Percentiles rank a stretch among this genome's conserved stretches.
Evolutionary conservation across 2,113 vertebrate genomes (phyloP).

Genomic region (Chaenogobius annularis): DNA sequence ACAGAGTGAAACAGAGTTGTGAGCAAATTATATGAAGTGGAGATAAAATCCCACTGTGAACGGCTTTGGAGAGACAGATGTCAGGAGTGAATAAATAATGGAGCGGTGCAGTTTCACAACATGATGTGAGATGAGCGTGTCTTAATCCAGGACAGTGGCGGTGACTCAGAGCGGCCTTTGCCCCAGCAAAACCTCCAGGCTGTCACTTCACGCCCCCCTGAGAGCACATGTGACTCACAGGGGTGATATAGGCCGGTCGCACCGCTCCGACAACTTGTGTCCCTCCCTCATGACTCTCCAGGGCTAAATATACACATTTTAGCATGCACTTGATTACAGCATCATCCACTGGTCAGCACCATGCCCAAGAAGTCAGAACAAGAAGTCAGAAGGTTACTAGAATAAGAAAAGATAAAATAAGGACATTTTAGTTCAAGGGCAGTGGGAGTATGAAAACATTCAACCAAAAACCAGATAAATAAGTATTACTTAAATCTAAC

Average conservation of each 20-base stretch:
- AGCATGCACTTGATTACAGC: slow-evolving; percentile 43
- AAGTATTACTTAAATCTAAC: no score
- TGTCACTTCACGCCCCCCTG: slow-evolving; percentile 58
- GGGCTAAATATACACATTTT: slow-evolving; percentile 60
- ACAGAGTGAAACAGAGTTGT: slow-evolving; percentile 25
- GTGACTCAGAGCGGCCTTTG: slow-evolving; percentile 60
- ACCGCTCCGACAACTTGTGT: slow-evolving; percentile 57
- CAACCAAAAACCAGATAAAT: no score
- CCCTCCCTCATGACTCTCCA: slow-evolving; percentile 62
- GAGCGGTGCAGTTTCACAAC: slow-evolving; percentile 62
- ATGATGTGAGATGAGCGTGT: slow-evolving; percentile 49
- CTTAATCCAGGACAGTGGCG: slow-evolving; percentile 49
- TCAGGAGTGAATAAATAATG: slow-evolving; percentile 61
- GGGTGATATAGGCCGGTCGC: slow-evolving; percentile 58
- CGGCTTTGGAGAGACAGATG: slow-evolving; percentile 52
- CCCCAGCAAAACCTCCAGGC: slow-evolving; percentile 63
- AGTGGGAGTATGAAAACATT: no score
- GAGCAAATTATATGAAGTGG: slow-evolving; percentile 6
- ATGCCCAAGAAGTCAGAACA: neutral
- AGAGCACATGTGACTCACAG: slow-evolving; percentile 61
- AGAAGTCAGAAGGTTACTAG: neutral
- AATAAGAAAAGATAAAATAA: no score
- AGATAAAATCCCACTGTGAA: slow-evolving; percentile 47
- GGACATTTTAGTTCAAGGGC: no score
- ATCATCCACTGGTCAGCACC: slow-evolving; percentile 29